phyloP scores from a whole-genome alignment of 2,888 invertebrate species.

The Chrysina gloriosa region DNA sequence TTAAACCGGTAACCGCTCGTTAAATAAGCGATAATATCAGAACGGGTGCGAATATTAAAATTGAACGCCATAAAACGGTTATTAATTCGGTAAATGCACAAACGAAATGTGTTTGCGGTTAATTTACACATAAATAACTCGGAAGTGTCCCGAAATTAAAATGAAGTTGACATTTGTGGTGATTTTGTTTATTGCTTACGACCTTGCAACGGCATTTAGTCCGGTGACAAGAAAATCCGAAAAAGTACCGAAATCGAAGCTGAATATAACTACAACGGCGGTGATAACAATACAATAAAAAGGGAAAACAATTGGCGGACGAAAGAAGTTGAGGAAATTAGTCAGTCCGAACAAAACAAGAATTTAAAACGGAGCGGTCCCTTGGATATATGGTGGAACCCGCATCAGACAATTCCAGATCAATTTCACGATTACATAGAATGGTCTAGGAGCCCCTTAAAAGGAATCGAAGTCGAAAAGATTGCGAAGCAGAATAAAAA shows the following conservation, averaged over 20 bases:
- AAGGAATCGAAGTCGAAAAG: slow-evolving; percentile 34
- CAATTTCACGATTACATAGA: slow-evolving; percentile 40
- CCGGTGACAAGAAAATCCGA: not conserved
- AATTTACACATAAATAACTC: slow-evolving; percentile 22
- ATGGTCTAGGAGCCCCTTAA: slow-evolving; percentile 7
- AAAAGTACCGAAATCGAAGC: not conserved
- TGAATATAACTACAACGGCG: not conserved
- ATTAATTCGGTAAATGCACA: slow-evolving; percentile 9
- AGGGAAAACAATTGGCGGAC: slow-evolving; percentile 21
- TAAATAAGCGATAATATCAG: slow-evolving; percentile 22
- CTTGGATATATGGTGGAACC: not conserved
- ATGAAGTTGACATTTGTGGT: slow-evolving; percentile 7
- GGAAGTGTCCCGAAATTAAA: slow-evolving; percentile 19
- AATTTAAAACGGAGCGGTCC: slow-evolving; percentile 23
- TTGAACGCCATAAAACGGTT: not conserved
- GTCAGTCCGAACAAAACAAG: slow-evolving; percentile 17
- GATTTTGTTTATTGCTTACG: not conserved
- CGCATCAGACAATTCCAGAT: slow-evolving; percentile 33
- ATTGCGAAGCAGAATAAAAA: slow-evolving; percentile 26
- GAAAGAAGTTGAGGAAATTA: slow-evolving; percentile 32
- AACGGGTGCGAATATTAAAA: not conserved
- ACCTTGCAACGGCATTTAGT: not conserved
- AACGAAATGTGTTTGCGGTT: not conserved
- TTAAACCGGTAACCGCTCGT: slow-evolving; percentile 16
- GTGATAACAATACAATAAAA: slow-evolving; percentile 21